Evolutionary conservation across 1,140 invertebrate genomes (phyloP).

Genomic region (Drosophila pallidifrons): DNA sequence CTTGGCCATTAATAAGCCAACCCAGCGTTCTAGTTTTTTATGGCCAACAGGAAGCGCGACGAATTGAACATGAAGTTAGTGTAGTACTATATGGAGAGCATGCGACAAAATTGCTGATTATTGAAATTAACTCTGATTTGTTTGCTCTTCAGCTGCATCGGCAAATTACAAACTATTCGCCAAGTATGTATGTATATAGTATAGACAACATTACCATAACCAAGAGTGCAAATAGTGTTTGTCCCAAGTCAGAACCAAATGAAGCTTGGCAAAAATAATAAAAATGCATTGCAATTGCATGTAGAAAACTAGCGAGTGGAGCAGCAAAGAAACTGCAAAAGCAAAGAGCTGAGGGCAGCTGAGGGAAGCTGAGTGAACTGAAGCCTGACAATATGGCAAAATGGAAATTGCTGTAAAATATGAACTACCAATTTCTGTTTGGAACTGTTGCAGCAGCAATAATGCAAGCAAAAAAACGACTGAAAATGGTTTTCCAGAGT

Average conservation of each 20-base stretch:
- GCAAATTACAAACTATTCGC: conserved; percentile 39
- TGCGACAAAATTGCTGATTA: conserved; percentile 79
- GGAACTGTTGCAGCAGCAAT: conserved; percentile 61
- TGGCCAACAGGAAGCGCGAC: conserved; percentile 58
- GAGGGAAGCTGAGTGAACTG: conserved; percentile 13
- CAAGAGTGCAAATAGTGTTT: not conserved
- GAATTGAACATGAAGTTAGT: conserved; percentile 37
- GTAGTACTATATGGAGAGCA: conserved; percentile 35
- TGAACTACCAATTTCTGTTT: conserved; percentile 80
- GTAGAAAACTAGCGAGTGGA: not conserved
- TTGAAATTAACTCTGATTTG: conserved; percentile 81
- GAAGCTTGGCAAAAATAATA: conserved; percentile 13
- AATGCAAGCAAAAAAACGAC: conserved; percentile 27
- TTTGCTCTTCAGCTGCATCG: conserved; percentile 56
- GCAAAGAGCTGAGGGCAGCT: not conserved
- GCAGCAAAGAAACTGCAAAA: conserved; percentile 30
- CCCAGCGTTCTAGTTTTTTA: conserved; percentile 47
- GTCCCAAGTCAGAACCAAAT: not conserved
- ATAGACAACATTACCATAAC: not conserved
- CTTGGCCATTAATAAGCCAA: conserved; percentile 33
- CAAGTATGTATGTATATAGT: not conserved
- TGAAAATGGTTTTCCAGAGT: not conserved
- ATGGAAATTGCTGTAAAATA: conserved; percentile 83
- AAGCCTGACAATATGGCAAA: conserved; percentile 71
- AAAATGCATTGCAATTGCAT: conserved; percentile 25